These are phyloP conservation scores for Mormyrops boulengeri DNA, from an alignment of 2,797 vertebrate genomes.

Conservation along the genomic window DNA sequence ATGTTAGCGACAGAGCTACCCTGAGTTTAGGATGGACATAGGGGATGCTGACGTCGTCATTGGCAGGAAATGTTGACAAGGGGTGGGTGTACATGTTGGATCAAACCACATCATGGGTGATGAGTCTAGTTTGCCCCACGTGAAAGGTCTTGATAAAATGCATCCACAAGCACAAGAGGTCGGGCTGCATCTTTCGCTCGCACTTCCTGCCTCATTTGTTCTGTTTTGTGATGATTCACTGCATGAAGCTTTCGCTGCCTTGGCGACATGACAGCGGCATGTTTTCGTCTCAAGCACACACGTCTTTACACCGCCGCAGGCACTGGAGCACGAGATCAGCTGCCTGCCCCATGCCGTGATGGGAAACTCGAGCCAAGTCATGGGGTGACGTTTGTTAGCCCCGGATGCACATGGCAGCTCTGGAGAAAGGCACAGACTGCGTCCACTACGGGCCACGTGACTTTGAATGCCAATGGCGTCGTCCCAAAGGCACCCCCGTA, in stretches of 20 bases:
- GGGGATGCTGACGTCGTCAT: neutral
- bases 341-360: neutral
- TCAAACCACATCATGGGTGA: neutral
- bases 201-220: neutral
- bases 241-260: neutral
- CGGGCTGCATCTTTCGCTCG: neutral
- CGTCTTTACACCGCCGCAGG: neutral
- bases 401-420: neutral
- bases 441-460: neutral
- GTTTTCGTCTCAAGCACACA: neutral
- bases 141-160: neutral
- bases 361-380: neutral
- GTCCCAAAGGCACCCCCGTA: neutral
- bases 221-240: neutral
- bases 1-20: neutral
- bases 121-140: neutral
- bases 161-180: neutral
- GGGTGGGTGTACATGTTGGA: neutral
- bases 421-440: neutral
- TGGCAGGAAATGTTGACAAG: slow-evolving; percentile 3
- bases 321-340: neutral
- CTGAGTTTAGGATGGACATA: neutral
- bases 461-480: neutral
- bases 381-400: neutral
- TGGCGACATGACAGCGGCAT: neutral